These are phyloP conservation scores for Aulostomus chinensis DNA, from an alignment of 2,797 vertebrate species.

Conservation along the genomic window DNA sequence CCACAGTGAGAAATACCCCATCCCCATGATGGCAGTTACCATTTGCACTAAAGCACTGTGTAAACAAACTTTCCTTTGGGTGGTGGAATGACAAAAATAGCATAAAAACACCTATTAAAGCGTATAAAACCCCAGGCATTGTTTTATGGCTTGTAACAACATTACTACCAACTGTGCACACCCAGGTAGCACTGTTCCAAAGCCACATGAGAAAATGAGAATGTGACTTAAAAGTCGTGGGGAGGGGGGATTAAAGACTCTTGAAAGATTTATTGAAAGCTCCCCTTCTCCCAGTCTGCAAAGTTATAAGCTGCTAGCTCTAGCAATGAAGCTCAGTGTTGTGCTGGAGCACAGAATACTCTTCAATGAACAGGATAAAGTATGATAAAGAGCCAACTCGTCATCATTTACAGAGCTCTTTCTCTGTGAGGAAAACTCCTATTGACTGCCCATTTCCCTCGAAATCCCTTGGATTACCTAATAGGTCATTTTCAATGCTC, in stretches of 20 bases:
- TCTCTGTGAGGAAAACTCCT: conserved; percentile 61
- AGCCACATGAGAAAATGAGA: conserved; percentile 43
- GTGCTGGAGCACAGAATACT: conserved; percentile 58
- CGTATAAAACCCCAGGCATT: conserved; percentile 60
- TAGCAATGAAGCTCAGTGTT: conserved; percentile 41
- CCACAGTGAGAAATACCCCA: conserved; percentile 50
- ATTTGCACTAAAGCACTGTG: conserved; percentile 60
- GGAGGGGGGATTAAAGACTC: conserved; percentile 29
- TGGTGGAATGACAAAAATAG: conserved; percentile 48
- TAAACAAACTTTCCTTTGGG: conserved; percentile 71
- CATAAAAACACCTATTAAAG: conserved; percentile 62
- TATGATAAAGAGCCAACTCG: conserved; percentile 69
- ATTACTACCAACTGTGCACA: conserved; percentile 33
- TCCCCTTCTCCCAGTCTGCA: conserved; percentile 37
- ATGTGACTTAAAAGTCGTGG: conserved; percentile 33
- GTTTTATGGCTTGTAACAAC: conserved; percentile 53
- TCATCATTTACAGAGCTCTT: conserved; percentile 74
- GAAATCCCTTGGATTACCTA: conserved; percentile 78
- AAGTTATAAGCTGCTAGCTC: conserved; percentile 35
- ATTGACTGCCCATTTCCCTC: conserved; percentile 74
- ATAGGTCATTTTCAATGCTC: conserved; percentile 74
- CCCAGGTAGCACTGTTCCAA: conserved; percentile 24
- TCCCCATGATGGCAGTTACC: conserved; percentile 54
- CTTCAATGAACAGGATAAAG: conserved; percentile 66
- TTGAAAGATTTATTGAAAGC: conserved; percentile 46